A percentile compares a stretch with the other conserved stretches of the same genome.
phyloP scores from a whole-genome alignment of 2,797 vertebrate genomes.

The Apogon talboti region DNA sequence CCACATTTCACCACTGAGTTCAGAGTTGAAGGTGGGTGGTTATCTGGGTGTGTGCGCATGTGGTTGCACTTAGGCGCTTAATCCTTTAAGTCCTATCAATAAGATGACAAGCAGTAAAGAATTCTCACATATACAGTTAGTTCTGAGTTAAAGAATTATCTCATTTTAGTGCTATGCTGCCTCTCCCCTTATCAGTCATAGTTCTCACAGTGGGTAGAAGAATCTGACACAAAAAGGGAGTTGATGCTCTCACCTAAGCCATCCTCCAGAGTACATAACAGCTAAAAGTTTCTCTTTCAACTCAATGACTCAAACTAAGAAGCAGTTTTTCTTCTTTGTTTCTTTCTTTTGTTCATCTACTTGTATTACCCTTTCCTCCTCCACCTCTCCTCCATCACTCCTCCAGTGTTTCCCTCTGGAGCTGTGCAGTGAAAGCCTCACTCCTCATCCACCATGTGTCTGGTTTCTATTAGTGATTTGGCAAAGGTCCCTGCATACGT shows the following conservation, averaged over 20 bases:
- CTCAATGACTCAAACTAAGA: not conserved
- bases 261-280: conserved; percentile 16
- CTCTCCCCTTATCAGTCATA: conserved; percentile 49
- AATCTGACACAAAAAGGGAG: conserved; percentile 41
- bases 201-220: conserved; percentile 28
- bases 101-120: conserved; percentile 11
- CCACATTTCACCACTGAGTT: conserved; percentile 35
- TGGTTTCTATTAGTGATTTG: conserved; percentile 82
- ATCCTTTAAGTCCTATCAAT: conserved; percentile 39
- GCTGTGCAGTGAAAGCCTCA: conserved; percentile 59
- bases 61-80: conserved; percentile 40
- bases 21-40: conserved; percentile 29
- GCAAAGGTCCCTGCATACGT: conserved; percentile 58
- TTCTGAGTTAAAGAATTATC: conserved; percentile 41
- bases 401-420: conserved; percentile 54
- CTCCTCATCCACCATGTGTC: conserved; percentile 59
- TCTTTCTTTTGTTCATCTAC: conserved; percentile 24
- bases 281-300: conserved; percentile 42
- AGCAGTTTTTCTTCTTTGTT: conserved; percentile 9
- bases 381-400: conserved; percentile 36
- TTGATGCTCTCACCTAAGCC: conserved; percentile 11
- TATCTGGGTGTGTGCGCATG: conserved; percentile 36
- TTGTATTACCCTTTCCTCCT: conserved; percentile 16
- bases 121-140: conserved; percentile 42
- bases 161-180: conserved; percentile 52